phyloP scores from a whole-genome alignment of 1,140 invertebrate genomes.

The Drosophila punjabiensis region DNA sequence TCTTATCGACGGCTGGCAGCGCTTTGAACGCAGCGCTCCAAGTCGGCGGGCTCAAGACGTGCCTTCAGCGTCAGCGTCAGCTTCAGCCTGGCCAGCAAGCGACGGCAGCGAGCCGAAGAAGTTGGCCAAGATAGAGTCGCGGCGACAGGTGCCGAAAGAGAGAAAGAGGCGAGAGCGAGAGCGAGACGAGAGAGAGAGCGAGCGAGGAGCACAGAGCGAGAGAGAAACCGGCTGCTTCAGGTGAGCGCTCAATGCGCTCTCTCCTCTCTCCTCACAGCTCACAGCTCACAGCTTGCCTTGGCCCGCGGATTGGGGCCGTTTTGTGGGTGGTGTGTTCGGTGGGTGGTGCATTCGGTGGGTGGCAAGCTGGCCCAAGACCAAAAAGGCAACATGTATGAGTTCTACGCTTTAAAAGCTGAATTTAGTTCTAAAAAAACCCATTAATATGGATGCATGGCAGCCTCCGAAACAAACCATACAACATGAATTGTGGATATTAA shows the following conservation, averaged over 20 bases:
- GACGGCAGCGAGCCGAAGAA: constrained; percentile 63
- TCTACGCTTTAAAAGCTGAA: background rate
- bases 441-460: background rate
- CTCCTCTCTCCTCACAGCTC: background rate
- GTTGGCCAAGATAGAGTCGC: constrained; percentile 59
- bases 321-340: constrained; percentile 37
- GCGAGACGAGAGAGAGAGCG: background rate
- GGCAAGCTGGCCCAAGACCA: background rate
- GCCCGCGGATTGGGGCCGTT: constrained; percentile 40
- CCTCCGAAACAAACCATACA: background rate
- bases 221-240: constrained; percentile 27
- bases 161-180: background rate
- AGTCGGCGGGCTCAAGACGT: constrained; percentile 56
- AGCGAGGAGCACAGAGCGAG: constrained; percentile 5
- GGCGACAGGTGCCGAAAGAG: constrained; percentile 66
- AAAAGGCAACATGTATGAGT: too few species aligned
- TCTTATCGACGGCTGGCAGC: constrained; percentile 78
- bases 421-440: background rate
- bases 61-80: constrained; percentile 45
- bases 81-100: constrained; percentile 27
- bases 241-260: constrained; percentile 32
- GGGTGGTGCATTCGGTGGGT: constrained; percentile 12
- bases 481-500: background rate
- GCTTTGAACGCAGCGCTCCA: constrained; percentile 61
- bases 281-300: constrained; percentile 15